Evolutionary conservation across 2,797 vertebrate species (phyloP).

Genomic region (Synaphobranchus kaupii): DNA sequence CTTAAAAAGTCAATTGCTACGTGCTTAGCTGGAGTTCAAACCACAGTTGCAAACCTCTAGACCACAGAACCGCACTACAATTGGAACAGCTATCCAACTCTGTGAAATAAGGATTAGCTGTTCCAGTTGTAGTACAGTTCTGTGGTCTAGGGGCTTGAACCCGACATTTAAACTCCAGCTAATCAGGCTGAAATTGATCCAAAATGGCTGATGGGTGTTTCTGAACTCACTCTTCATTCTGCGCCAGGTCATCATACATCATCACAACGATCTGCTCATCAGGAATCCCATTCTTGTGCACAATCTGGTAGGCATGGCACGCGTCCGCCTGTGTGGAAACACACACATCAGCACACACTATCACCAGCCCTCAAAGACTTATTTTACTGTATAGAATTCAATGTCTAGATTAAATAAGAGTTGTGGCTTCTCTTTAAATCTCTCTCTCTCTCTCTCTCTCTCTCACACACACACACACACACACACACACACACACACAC

Average conservation of each 20-base stretch:
- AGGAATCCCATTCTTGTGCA: constrained; percentile 90
- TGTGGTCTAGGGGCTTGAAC: no score
- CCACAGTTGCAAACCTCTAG: background rate
- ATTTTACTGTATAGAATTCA: background rate
- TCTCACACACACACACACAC: no score
- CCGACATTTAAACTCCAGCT: background rate
- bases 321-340: constrained; percentile 80
- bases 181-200: background rate
- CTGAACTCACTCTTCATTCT: constrained; percentile 80
- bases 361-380: background rate
- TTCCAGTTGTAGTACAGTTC: no score
- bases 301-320: constrained; percentile 96
- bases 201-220: background rate
- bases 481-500: background rate
- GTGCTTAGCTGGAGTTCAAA: background rate
- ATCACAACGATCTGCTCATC: constrained; percentile 95
- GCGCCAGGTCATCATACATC: constrained; percentile 97
- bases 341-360: constrained; percentile 5
- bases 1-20: background rate
- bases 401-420: background rate
- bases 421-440: background rate
- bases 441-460: background rate
- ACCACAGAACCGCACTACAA: no score
- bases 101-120: no score
- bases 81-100: no score